Percentiles rank a stretch among this genome's conserved stretches.
Evolutionary conservation across 2,797 vertebrate species (phyloP).

Genomic region (Gobionotothen gibberifrons): DNA sequence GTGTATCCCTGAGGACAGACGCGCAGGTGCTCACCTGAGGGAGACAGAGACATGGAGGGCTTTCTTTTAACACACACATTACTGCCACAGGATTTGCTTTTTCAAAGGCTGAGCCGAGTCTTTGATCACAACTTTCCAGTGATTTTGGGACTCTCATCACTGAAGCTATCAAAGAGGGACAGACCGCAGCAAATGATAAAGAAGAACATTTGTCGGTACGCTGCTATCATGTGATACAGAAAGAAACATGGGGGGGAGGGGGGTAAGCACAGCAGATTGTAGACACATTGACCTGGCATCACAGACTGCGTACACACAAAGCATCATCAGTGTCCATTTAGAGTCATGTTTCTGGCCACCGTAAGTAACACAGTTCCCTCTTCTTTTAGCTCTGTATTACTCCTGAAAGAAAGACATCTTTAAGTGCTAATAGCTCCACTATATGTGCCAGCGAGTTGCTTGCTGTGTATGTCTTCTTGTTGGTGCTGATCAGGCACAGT

Average conservation of each 20-base stretch:
- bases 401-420: not conserved
- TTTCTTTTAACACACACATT: constrained; percentile 56
- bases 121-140: constrained; percentile 70
- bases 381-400: not conserved
- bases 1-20: constrained; percentile 97
- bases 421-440: not conserved
- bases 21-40: constrained; percentile 93
- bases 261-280: constrained; percentile 1
- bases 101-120: constrained; percentile 54
- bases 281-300: constrained; percentile 12
- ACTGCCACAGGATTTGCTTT: constrained; percentile 40
- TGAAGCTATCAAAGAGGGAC: constrained; percentile 63
- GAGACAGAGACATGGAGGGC: constrained; percentile 57
- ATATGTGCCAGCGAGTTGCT: not conserved
- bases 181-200: constrained; percentile 57
- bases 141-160: constrained; percentile 62
- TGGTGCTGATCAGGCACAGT: not conserved
- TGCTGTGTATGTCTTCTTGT: not conserved
- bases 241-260: constrained; percentile 36
- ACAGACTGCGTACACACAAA: no score
- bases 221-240: constrained; percentile 49
- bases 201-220: constrained; percentile 57
- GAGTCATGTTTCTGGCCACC: not conserved
- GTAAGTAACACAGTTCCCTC: not conserved
- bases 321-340: not conserved